These are phyloP conservation scores for Meda fulgida DNA, from an alignment of 2,797 vertebrate genomes.

Conservation along the genomic window DNA sequence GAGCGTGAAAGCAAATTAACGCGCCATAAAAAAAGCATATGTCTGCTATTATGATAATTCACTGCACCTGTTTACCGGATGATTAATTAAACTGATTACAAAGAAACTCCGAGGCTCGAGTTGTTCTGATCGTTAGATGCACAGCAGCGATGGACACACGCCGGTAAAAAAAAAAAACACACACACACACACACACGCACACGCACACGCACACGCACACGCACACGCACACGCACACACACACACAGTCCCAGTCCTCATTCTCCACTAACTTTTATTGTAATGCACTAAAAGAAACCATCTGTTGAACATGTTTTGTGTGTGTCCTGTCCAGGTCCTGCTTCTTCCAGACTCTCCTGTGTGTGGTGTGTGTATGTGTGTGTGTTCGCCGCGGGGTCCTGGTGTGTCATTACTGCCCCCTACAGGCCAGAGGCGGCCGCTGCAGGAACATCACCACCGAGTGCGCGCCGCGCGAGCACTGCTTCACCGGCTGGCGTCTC, in stretches of 20 bases:
- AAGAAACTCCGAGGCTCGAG: too few species aligned
- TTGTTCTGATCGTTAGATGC: too few species aligned
- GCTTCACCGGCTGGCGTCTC: slow-evolving; percentile 65
- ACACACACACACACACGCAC: too few species aligned
- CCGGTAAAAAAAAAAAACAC: too few species aligned
- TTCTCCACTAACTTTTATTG: background rate
- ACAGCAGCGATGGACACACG: too few species aligned
- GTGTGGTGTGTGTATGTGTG: slow-evolving; percentile 29
- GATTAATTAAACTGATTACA: too few species aligned
- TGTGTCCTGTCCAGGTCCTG: background rate
- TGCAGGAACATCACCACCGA: slow-evolving; percentile 63
- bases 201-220: too few species aligned
- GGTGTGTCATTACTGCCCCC: slow-evolving; percentile 69
- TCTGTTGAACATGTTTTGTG: background rate
- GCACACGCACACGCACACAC: too few species aligned
- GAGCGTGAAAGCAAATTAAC: too few species aligned
- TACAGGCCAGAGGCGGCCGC: slow-evolving; percentile 59
- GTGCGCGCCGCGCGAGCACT: slow-evolving; percentile 67
- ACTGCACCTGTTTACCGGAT: too few species aligned
- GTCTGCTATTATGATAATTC: too few species aligned
- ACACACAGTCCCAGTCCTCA: background rate
- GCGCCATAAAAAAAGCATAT: too few species aligned
- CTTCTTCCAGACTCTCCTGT: background rate
- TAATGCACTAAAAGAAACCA: background rate
- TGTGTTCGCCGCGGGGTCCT: slow-evolving; percentile 54